These are phyloP conservation scores for Eulemur rubriventer DNA, from an alignment of 2,797 vertebrate genomes.

Conservation along the genomic window DNA sequence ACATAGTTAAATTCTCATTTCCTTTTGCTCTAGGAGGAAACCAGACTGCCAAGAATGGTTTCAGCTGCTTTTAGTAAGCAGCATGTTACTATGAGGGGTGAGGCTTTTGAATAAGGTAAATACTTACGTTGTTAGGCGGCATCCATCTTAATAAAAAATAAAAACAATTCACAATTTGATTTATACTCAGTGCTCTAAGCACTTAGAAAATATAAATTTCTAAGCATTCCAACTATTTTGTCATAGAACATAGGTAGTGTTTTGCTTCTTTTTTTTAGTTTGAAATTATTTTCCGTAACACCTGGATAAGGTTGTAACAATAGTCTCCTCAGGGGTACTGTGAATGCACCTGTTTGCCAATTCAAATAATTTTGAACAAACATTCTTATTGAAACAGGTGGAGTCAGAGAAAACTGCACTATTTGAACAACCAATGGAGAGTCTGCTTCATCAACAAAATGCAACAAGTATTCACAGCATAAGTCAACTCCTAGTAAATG, in stretches of 20 bases:
- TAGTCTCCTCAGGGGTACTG: background rate
- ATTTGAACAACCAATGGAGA: background rate
- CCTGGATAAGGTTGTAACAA: background rate
- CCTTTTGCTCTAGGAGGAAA: slow-evolving; percentile 31
- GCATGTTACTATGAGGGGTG: background rate
- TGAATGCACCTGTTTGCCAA: slow-evolving; percentile 28
- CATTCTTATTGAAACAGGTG: slow-evolving; percentile 54
- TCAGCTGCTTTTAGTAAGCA: slow-evolving; percentile 8
- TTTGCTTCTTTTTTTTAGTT: background rate
- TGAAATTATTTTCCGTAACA: background rate
- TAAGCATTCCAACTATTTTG: background rate
- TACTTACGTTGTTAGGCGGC: background rate
- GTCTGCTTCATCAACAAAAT: background rate
- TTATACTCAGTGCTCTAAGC: background rate
- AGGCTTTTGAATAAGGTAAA: background rate
- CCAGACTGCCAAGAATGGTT: slow-evolving; percentile 58
- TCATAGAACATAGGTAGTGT: background rate
- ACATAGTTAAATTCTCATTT: slow-evolving; percentile 57
- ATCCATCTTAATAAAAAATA: background rate
- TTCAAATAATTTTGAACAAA: slow-evolving; percentile 61
- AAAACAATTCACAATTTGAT: background rate
- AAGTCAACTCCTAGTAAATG: background rate
- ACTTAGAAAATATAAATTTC: background rate
- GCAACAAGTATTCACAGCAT: background rate
- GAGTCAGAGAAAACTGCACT: background rate